Evolutionary conservation across 2,113 vertebrate species (phyloP).

Genomic region (Zosterops japonicus): DNA sequence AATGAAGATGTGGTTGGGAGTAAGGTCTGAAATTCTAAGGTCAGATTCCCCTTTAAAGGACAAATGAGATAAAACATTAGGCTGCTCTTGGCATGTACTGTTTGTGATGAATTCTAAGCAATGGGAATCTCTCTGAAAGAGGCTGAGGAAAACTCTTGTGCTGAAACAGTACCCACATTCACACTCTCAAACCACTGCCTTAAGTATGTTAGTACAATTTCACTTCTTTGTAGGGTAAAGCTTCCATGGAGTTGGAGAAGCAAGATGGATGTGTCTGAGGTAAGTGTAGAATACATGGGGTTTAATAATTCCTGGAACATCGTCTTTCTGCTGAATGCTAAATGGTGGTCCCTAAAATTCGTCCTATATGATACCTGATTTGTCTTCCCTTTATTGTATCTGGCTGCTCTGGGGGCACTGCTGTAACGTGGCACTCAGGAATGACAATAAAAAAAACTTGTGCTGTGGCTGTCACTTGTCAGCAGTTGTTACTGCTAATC

Average conservation of each 20-base stretch:
- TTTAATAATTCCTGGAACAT: not conserved
- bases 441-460: not conserved
- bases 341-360: not conserved
- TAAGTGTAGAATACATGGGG: not conserved
- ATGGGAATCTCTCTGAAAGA: slow-evolving; percentile 96
- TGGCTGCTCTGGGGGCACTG: not conserved
- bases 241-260: not conserved
- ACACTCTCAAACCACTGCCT: not conserved
- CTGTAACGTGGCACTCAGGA: not conserved
- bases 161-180: slow-evolving; percentile 78
- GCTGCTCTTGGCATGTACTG: slow-evolving; percentile 54
- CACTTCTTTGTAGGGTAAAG: slow-evolving; percentile 6
- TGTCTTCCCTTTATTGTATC: not conserved
- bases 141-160: slow-evolving; percentile 73
- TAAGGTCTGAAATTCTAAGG: not conserved
- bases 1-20: not conserved
- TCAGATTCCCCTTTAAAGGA: not conserved
- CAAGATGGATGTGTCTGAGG: not conserved
- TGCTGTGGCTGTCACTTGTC: not conserved
- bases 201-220: not conserved
- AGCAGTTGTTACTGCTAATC: not conserved
- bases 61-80: not conserved
- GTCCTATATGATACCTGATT: not conserved
- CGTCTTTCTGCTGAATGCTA: not conserved
- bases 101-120: slow-evolving; percentile 81